Conservation (phyloP, 2,797 vertebrate genomes). For the Coregonus suidteri region DNA sequence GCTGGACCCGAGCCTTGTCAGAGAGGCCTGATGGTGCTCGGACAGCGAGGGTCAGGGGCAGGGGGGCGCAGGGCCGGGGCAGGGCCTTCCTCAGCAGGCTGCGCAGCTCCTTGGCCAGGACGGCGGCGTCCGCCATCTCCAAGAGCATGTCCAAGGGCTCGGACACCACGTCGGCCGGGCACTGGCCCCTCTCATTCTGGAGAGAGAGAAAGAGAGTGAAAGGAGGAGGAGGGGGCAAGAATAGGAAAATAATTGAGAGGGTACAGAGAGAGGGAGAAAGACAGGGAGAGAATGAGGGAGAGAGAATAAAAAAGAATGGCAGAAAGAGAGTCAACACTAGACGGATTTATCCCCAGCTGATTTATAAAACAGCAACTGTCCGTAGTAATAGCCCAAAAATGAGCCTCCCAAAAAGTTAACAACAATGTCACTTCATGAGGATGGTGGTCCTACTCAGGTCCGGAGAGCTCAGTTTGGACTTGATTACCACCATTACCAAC, state of each 20-base stretch:
- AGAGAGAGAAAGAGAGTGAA: background rate
- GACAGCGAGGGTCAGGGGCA: constrained; percentile 71
- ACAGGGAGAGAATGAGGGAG: background rate
- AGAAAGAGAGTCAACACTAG: background rate
- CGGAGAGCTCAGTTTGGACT: too few relatives aligned
- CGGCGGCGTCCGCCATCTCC: constrained; percentile 92
- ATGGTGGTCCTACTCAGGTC: too few relatives aligned
- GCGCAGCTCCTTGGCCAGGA: constrained; percentile 88
- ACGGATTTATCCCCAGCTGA: too few relatives aligned
- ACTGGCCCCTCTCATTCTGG: constrained; percentile 91
- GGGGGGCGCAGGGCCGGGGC: constrained; percentile 76
- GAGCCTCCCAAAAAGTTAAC: too few relatives aligned
- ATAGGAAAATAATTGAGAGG: background rate
- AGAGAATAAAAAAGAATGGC: background rate
- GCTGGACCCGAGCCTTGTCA: constrained; percentile 76
- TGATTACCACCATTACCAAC: background rate
- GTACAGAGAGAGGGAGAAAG: background rate
- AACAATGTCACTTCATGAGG: too few relatives aligned
- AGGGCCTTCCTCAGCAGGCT: constrained; percentile 81
- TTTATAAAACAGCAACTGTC: too few relatives aligned
- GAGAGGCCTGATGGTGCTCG: constrained; percentile 66
- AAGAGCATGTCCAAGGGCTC: constrained; percentile 93
- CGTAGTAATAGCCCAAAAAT: too few relatives aligned
- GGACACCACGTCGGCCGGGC: constrained; percentile 89
- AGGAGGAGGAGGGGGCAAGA: background rate